Evolutionary conservation across 2,888 invertebrate species (phyloP).

Genomic region (Hemicrepidius hirtus): DNA sequence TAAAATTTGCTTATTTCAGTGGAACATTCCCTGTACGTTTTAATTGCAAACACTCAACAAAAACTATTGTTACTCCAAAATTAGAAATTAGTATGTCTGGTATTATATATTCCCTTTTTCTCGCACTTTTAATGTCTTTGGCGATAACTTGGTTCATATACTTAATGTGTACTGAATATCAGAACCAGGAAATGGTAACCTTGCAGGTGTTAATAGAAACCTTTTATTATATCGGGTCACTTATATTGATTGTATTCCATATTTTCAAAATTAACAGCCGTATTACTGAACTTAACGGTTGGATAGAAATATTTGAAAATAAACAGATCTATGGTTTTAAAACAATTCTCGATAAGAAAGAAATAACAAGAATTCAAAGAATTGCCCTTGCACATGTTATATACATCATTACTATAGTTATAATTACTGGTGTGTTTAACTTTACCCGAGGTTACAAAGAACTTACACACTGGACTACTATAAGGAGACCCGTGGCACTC

Average conservation of each 20-base stretch:
- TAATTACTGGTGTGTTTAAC: background rate
- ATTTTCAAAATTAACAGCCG: background rate
- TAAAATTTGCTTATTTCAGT: background rate
- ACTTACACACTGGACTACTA: no score
- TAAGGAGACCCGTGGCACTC: no score
- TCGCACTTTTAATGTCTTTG: background rate
- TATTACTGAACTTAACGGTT: background rate
- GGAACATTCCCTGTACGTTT: background rate
- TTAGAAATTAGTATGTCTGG: background rate
- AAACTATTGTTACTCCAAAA: background rate
- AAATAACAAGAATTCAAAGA: background rate
- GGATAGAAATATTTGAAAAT: background rate
- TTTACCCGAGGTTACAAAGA: slow-evolving; percentile 13
- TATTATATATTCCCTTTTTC: background rate
- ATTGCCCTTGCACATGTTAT: background rate
- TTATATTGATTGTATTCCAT: background rate
- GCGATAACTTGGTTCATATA: background rate
- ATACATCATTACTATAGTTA: background rate
- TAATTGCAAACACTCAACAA: background rate
- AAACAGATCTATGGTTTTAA: background rate
- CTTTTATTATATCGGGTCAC: background rate
- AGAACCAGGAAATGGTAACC: background rate
- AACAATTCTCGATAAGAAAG: background rate
- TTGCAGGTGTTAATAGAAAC: background rate
- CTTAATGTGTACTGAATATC: background rate